Conservation (phyloP, 2,888 invertebrate species). For the Chymomyza amoena region DNA sequence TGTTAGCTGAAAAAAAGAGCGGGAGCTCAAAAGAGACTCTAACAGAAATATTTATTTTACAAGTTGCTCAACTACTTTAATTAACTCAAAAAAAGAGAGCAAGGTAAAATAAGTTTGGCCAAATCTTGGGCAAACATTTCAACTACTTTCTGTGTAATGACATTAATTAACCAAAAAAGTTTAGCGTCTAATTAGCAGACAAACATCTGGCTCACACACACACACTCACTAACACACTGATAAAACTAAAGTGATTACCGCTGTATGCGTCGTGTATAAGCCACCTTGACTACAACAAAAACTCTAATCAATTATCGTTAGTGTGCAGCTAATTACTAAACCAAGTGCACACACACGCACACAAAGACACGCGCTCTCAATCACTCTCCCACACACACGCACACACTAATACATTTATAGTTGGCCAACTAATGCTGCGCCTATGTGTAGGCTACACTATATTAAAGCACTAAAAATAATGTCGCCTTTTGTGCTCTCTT, state of each 20-base stretch:
- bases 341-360: background rate
- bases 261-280: background rate
- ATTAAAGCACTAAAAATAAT: background rate
- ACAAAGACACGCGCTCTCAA: background rate
- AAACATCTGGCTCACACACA: conserved; percentile 26
- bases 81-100: background rate
- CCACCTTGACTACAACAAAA: conserved; percentile 24
- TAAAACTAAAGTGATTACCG: conserved; percentile 27
- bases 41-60: background rate
- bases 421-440: background rate
- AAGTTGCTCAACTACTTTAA: background rate
- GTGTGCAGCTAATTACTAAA: conserved; percentile 3
- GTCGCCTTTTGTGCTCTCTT: background rate
- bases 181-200: conserved; percentile 59
- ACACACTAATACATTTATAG: background rate
- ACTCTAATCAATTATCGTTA: conserved; percentile 46
- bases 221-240: conserved; percentile 19
- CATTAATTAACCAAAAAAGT: conserved; percentile 67
- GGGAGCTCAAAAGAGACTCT: background rate
- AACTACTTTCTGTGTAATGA: conserved; percentile 43
- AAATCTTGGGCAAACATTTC: background rate
- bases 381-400: background rate
- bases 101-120: background rate
- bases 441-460: conserved; percentile 3
- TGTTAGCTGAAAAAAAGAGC: background rate